phyloP scores from a whole-genome alignment of 2,888 invertebrate genomes.

The Drosophila colorata region DNA sequence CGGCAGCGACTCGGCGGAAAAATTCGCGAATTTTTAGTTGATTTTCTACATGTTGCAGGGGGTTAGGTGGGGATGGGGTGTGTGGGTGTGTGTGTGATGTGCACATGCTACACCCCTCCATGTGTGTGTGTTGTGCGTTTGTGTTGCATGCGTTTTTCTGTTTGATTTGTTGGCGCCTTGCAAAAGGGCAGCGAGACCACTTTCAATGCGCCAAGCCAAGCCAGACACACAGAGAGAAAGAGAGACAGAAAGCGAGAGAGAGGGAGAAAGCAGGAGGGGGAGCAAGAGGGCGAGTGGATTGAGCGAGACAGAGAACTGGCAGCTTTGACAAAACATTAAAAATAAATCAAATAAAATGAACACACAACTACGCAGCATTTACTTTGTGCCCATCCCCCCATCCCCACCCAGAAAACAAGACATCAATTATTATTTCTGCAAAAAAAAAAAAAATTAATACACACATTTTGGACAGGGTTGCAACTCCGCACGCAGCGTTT shows the following conservation, averaged over 20 bases:
- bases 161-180: conserved; percentile 80
- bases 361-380: conserved; percentile 41
- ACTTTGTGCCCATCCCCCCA: not conserved
- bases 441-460: conserved; percentile 1
- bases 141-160: conserved; percentile 71
- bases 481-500: conserved; percentile 11
- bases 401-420: conserved; percentile 24
- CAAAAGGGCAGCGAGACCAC: conserved; percentile 68
- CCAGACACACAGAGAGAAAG: conserved; percentile 17
- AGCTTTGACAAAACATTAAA: conserved; percentile 72
- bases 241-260: conserved; percentile 2
- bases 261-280: conserved; percentile 5
- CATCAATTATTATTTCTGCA: conserved; percentile 71
- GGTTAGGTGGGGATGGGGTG: not conserved
- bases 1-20: conserved; percentile 40
- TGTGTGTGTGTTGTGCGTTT: conserved; percentile 9
- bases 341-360: conserved; percentile 76
- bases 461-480: conserved; percentile 20
- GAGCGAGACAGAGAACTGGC: not conserved
- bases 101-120: conserved; percentile 46
- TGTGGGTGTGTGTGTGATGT: conserved; percentile 9
- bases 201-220: conserved; percentile 44
- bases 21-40: conserved; percentile 81
- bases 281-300: not conserved
- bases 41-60: conserved; percentile 59